These are phyloP conservation scores for Drosophila nigrodunni DNA, from an alignment of 1,140 invertebrate genomes.

Conservation along the genomic window DNA sequence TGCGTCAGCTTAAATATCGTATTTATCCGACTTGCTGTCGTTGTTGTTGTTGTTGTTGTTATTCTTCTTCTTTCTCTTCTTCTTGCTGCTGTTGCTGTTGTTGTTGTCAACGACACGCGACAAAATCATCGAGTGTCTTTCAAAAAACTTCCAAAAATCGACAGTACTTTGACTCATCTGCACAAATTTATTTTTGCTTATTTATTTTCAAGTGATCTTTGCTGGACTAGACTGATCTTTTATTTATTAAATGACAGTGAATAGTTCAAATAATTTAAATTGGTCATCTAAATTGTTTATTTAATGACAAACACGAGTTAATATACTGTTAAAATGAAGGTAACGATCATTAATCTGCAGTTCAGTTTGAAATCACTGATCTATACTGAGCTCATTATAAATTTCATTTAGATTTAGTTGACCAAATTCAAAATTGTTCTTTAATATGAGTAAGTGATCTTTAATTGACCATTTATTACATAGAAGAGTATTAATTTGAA, in stretches of 20 bases:
- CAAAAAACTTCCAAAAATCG: background rate
- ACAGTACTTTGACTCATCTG: background rate
- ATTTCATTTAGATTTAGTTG: no score
- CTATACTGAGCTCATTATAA: background rate
- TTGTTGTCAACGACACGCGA: constrained; percentile 29
- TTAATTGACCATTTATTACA: no score
- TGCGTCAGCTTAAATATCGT: constrained; percentile 35
- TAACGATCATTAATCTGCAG: no score
- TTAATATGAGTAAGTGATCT: no score
- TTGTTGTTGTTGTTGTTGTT: constrained; percentile 10
- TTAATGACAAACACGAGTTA: no score
- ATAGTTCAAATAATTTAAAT: no score
- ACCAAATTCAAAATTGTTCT: no score
- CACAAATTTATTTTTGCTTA: background rate
- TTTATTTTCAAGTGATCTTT: background rate
- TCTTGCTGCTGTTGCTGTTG: constrained; percentile 15
- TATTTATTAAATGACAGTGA: background rate
- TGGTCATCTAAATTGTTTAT: no score
- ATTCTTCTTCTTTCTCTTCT: background rate
- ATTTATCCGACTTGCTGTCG: constrained; percentile 27
- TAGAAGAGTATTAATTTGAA: no score
- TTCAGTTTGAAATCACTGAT: background rate
- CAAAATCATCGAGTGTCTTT: constrained; percentile 11
- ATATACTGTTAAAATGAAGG: no score
- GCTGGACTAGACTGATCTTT: background rate